phyloP scores from a whole-genome alignment of 2,113 vertebrate species.

The Chlorodrepanis virens region DNA sequence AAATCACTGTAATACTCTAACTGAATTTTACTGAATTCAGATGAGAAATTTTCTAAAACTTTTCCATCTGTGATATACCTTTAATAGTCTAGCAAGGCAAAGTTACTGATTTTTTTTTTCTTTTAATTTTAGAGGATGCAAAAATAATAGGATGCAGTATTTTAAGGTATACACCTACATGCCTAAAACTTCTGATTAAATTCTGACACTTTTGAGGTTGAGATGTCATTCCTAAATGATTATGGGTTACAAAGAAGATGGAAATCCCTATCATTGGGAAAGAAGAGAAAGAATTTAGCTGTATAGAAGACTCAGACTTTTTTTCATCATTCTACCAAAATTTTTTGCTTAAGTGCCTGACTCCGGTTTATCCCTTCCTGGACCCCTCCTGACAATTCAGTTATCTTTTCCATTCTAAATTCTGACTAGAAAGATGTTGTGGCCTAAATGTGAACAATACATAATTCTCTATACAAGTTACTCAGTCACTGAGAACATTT shows the following conservation, averaged over 20 bases:
- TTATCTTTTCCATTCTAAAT: not conserved
- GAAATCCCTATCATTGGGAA: accelerated
- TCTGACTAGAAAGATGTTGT: not conserved
- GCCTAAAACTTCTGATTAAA: not conserved
- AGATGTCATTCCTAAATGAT: not conserved
- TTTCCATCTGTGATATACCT: not conserved
- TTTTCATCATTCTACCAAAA: not conserved
- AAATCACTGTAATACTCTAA: not conserved
- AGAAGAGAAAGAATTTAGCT: not conserved
- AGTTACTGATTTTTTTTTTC: not conserved
- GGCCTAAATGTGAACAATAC: not conserved
- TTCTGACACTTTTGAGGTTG: not conserved
- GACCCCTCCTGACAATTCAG: not conserved
- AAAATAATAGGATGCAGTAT: not conserved
- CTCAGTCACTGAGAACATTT: not conserved
- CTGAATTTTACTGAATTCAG: not conserved
- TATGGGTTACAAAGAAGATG: not conserved
- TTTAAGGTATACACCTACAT: not conserved
- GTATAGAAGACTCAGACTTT: not conserved
- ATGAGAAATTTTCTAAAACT: not conserved
- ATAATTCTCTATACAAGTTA: not conserved
- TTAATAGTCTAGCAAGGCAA: not conserved
- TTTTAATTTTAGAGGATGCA: not conserved
- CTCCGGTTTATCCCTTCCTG: not conserved
- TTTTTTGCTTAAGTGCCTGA: not conserved